Evolutionary conservation across 2,797 vertebrate genomes (phyloP).

Genomic region (Gephyroberyx darwinii): DNA sequence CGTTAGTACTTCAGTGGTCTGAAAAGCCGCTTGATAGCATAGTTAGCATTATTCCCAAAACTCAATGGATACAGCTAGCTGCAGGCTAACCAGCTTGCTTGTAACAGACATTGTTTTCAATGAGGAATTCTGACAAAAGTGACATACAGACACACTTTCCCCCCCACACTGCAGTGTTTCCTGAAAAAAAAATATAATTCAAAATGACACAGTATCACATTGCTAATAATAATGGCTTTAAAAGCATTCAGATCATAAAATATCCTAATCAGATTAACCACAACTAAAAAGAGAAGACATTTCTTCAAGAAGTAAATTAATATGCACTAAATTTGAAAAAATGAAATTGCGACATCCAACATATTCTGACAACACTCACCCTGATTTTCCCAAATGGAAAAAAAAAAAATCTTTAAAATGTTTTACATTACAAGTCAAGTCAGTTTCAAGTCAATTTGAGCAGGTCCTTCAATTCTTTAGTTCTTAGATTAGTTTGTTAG

Average conservation of each 20-base stretch:
- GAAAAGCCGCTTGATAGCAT: background rate
- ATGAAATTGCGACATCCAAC: constrained; percentile 21
- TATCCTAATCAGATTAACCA: background rate
- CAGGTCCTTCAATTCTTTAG: constrained; percentile 9
- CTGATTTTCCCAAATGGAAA: constrained; percentile 32
- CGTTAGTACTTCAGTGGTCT: background rate
- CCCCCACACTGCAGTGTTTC: background rate
- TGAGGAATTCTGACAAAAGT: background rate
- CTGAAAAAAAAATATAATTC: background rate
- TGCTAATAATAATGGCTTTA: constrained; percentile 8
- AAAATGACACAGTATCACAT: constrained; percentile 10
- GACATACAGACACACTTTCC: background rate
- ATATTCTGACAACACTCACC: constrained; percentile 9
- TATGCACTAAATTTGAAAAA: constrained; percentile 39
- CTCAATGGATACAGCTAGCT: background rate
- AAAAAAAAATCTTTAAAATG: constrained; percentile 34
- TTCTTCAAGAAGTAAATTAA: constrained; percentile 17
- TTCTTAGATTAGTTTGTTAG: constrained; percentile 16
- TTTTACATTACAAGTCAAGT: constrained; percentile 18
- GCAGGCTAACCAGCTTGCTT: too few relatives aligned
- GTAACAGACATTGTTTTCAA: too few relatives aligned
- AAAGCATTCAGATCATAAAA: constrained; percentile 27
- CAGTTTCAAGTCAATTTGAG: constrained; percentile 23
- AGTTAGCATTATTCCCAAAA: background rate
- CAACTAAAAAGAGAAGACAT: background rate